phyloP scores from a whole-genome alignment of 2,797 vertebrate species.

The Spea hammondii region DNA sequence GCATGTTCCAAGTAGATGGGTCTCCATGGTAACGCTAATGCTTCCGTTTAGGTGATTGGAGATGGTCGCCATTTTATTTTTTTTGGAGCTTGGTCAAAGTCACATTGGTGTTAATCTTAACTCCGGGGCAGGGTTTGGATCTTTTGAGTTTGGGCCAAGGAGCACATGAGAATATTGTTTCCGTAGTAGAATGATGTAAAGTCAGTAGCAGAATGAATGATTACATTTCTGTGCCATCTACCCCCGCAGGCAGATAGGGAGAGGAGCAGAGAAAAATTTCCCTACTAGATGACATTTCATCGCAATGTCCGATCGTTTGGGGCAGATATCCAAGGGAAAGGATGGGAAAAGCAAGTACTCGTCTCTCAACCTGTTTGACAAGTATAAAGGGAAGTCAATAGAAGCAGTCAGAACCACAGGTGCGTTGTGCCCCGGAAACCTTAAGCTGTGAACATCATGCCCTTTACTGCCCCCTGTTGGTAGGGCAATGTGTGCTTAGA shows the following conservation, averaged over 20 bases:
- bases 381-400: constrained; percentile 99
- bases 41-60: too few relatives aligned
- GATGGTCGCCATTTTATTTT: too few relatives aligned
- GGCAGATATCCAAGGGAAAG: constrained; percentile 99
- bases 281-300: constrained; percentile 99
- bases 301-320: constrained; percentile 99
- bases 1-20: too few relatives aligned
- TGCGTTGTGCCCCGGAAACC: constrained; percentile 55
- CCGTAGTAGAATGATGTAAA: too few relatives aligned
- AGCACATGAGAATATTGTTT: too few relatives aligned
- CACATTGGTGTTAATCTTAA: too few relatives aligned
- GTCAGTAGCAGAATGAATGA: too few relatives aligned
- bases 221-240: not conserved
- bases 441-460: constrained; percentile 40
- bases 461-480: not conserved
- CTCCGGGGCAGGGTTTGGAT: too few relatives aligned
- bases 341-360: constrained; percentile 99
- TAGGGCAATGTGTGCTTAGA: too few relatives aligned
- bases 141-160: too few relatives aligned
- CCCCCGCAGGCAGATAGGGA: constrained; percentile 83
- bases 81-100: too few relatives aligned
- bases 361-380: constrained; percentile 99
- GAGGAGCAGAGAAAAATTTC: constrained; percentile 95
- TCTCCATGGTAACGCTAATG: too few relatives aligned
- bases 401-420: constrained; percentile 96